phyloP scores from a whole-genome alignment of 1,140 invertebrate species.

The Stegodyphus mimosarum region DNA sequence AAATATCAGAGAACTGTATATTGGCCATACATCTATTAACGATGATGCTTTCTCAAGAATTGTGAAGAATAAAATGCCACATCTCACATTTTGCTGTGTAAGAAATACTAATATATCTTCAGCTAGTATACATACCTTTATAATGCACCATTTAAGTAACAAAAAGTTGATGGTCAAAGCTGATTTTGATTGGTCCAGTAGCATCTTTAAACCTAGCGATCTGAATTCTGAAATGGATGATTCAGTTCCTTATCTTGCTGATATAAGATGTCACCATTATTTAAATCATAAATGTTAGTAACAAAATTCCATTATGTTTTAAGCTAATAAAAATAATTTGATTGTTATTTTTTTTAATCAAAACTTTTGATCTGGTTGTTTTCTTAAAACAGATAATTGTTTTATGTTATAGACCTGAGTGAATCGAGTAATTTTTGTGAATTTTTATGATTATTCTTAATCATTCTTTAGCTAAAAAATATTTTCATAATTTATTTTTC shows the following conservation, averaged over 20 bases:
- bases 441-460: too few relatives aligned
- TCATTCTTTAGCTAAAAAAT: too few relatives aligned
- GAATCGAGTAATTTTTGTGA: too few relatives aligned
- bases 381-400: too few relatives aligned
- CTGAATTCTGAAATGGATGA: background rate
- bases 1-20: conserved; percentile 38
- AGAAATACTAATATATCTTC: conserved; percentile 34
- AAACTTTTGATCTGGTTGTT: too few relatives aligned
- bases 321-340: too few relatives aligned
- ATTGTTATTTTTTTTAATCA: too few relatives aligned
- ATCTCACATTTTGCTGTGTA: background rate
- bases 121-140: conserved; percentile 19
- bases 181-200: conserved; percentile 4
- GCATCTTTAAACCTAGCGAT: background rate
- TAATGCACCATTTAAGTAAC: background rate
- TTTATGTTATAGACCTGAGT: too few relatives aligned
- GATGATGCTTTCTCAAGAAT: background rate
- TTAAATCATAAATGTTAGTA: conserved; percentile 10
- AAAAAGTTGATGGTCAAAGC: conserved; percentile 3
- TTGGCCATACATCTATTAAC: conserved; percentile 21
- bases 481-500: too few relatives aligned
- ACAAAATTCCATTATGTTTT: too few relatives aligned
- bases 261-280: conserved; percentile 16
- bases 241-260: background rate
- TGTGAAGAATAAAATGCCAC: background rate